These are phyloP conservation scores for Apogon hyalosoma DNA, from an alignment of 2,797 vertebrate genomes.

Conservation along the genomic window DNA sequence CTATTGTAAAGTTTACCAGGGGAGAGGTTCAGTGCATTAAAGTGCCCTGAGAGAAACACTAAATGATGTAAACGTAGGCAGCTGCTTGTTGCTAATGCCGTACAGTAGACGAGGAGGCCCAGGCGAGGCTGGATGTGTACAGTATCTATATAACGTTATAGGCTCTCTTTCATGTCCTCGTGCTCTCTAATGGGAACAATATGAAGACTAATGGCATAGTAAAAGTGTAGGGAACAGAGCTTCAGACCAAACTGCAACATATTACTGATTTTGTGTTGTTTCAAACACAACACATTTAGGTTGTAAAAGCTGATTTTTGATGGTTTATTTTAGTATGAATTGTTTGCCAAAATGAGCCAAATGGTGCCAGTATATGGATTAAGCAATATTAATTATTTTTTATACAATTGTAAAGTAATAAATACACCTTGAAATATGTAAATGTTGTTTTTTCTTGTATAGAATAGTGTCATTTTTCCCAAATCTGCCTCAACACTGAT, in stretches of 20 bases:
- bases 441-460: slow-evolving; percentile 6
- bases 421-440: no score
- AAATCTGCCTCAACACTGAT: slow-evolving; percentile 32
- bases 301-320: slow-evolving; percentile 22
- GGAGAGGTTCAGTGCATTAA: slow-evolving; percentile 89
- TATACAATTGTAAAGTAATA: no score
- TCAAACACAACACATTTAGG: slow-evolving; percentile 17
- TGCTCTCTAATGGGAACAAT: slow-evolving; percentile 94
- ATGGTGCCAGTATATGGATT: no score
- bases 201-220: slow-evolving; percentile 90
- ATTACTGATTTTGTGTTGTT: slow-evolving; percentile 26
- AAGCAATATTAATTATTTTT: no score
- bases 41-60: slow-evolving; percentile 87
- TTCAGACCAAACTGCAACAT: slow-evolving; percentile 37
- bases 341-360: not conserved
- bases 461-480: slow-evolving; percentile 27
- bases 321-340: not conserved
- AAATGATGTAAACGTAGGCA: slow-evolving; percentile 91
- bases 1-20: slow-evolving; percentile 89
- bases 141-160: slow-evolving; percentile 89
- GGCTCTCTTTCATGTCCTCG: slow-evolving; percentile 91
- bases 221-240: slow-evolving; percentile 86
- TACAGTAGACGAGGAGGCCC: slow-evolving; percentile 79
- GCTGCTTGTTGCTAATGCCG: slow-evolving; percentile 90
- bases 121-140: slow-evolving; percentile 70